Conservation (phyloP, 2,888 invertebrate species). For the Anthophora plumipes region DNA sequence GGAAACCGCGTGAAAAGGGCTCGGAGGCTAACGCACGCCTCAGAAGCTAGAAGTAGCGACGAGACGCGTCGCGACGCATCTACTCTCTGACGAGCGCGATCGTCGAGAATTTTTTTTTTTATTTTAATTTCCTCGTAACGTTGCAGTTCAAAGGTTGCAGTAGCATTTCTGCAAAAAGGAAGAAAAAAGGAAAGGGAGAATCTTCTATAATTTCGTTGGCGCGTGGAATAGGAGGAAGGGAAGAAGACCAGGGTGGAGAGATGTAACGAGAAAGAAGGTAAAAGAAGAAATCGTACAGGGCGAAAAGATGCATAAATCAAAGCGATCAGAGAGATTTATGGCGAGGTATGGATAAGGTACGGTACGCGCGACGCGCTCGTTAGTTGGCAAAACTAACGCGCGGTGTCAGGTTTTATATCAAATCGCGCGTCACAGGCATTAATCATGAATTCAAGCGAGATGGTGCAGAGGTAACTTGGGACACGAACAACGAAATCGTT, state of each 20-base stretch:
- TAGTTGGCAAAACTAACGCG: conserved; percentile 68
- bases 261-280: background rate
- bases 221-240: background rate
- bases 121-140: too few species aligned
- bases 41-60: too few species aligned
- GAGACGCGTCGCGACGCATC: too few species aligned
- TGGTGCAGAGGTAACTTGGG: background rate
- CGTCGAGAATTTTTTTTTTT: too few species aligned
- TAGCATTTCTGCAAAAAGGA: too few species aligned
- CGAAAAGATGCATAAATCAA: conserved; percentile 68
- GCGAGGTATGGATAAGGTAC: conserved; percentile 69
- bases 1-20: conserved; percentile 36
- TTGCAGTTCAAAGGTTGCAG: too few species aligned
- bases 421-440: conserved; percentile 68
- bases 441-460: conserved; percentile 64
- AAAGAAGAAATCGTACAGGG: conserved; percentile 26
- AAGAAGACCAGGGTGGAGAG: background rate
- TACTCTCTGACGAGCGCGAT: too few species aligned
- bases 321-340: conserved; percentile 67
- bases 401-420: conserved; percentile 71
- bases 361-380: conserved; percentile 63
- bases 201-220: background rate
- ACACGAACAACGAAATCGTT: conserved; percentile 37
- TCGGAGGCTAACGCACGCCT: too few species aligned
- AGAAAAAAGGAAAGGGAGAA: too few species aligned